Evolutionary conservation across 2,113 vertebrate species (phyloP).

Genomic region (Garra rufa): DNA sequence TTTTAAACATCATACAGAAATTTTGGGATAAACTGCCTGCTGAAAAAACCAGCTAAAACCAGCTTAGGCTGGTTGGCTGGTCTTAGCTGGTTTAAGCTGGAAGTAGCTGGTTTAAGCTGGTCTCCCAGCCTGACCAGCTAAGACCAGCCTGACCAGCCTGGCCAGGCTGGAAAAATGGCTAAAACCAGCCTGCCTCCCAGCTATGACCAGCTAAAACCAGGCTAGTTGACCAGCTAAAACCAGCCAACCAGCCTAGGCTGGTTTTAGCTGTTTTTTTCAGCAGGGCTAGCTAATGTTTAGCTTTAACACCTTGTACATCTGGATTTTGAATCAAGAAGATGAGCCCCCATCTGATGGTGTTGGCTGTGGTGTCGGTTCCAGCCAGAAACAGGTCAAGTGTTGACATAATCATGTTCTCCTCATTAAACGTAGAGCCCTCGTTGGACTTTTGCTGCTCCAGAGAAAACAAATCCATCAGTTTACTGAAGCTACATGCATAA

Average conservation of each 20-base stretch:
- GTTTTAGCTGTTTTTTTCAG: no score
- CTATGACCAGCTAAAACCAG: no score
- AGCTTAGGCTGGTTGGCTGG: no score
- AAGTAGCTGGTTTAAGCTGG: no score
- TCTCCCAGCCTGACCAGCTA: no score
- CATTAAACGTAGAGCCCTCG: slow-evolving; percentile 69
- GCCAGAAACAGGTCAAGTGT: slow-evolving; percentile 74
- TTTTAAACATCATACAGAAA: background rate
- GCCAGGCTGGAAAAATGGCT: no score
- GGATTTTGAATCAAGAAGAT: slow-evolving; percentile 73
- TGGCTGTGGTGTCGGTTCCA: slow-evolving; percentile 75
- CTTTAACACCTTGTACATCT: slow-evolving; percentile 64
- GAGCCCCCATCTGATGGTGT: slow-evolving; percentile 75
- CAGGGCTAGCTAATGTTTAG: background rate
- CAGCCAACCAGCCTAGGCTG: no score
- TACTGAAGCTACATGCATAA: background rate
- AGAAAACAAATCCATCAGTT: background rate
- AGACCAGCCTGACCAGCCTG: no score
- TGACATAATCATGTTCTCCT: slow-evolving; percentile 74
- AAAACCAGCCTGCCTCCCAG: no score
- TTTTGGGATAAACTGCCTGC: background rate
- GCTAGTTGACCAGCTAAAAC: no score
- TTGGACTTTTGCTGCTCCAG: slow-evolving; percentile 61
- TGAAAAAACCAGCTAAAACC: no score
- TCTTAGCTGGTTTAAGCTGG: no score